phyloP scores from a whole-genome alignment of 2,888 invertebrate genomes.

The Eupithecia tripunctaria region DNA sequence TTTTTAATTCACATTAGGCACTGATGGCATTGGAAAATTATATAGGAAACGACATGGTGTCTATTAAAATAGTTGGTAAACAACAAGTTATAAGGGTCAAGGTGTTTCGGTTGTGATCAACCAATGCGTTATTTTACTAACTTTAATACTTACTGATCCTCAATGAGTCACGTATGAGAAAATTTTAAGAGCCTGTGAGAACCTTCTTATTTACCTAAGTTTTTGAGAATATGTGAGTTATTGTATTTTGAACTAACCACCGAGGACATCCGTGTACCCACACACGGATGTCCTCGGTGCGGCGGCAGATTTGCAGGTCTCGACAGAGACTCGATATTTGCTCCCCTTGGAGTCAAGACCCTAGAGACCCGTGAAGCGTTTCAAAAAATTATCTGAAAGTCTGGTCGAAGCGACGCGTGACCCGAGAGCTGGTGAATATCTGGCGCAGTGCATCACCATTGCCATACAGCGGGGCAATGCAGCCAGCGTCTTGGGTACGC shows the following conservation, averaged over 20 bases:
- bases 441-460: too few species aligned
- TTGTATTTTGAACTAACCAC: neutral
- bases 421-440: too few species aligned
- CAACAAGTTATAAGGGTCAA: conserved; percentile 43
- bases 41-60: conserved; percentile 31
- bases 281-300: too few species aligned
- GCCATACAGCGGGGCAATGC: too few species aligned
- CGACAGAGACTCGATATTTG: too few species aligned
- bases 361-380: too few species aligned
- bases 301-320: too few species aligned
- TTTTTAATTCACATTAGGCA: conserved; percentile 19
- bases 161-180: neutral
- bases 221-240: neutral
- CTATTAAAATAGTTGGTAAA: conserved; percentile 25
- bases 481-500: too few species aligned
- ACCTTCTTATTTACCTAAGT: neutral
- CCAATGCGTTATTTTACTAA: neutral
- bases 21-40: conserved; percentile 33
- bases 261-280: too few species aligned
- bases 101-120: conserved; percentile 29
- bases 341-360: too few species aligned
- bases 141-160: neutral
- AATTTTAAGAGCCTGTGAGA: neutral
- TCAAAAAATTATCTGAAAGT: too few species aligned
- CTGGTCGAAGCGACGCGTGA: too few species aligned